These are phyloP conservation scores for Mechanitis mazaeus DNA, from an alignment of 2,888 invertebrate genomes.

Conservation along the genomic window DNA sequence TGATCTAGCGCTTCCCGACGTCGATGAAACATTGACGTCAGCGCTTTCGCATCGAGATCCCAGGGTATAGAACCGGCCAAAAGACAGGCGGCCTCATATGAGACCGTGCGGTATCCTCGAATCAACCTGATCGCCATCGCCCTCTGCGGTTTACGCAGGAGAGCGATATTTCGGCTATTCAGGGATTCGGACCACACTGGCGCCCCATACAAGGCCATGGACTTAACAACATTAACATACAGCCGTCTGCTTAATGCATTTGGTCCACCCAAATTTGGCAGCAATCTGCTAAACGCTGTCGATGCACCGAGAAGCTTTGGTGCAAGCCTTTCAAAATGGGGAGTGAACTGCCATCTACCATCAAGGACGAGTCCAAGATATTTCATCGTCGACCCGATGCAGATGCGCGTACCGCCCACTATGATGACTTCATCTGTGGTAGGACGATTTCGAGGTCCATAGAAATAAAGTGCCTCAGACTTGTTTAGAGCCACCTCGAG, in stretches of 20 bases:
- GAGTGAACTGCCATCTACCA: slow-evolving; percentile 19
- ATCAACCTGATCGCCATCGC: slow-evolving; percentile 13
- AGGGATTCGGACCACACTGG: slow-evolving; percentile 9
- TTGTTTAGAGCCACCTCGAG: slow-evolving; percentile 4
- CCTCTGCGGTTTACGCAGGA: background rate
- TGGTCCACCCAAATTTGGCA: slow-evolving; percentile 16
- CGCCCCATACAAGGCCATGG: slow-evolving; percentile 12
- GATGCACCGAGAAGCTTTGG: slow-evolving; percentile 12
- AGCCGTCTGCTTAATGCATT: slow-evolving; percentile 15
- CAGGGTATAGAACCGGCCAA: background rate
- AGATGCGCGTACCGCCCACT: slow-evolving; percentile 10
- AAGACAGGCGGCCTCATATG: background rate
- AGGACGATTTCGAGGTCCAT: slow-evolving; percentile 7
- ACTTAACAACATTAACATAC: slow-evolving; percentile 9
- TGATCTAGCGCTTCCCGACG: background rate
- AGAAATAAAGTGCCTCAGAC: slow-evolving; percentile 18
- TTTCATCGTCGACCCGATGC: slow-evolving; percentile 1
- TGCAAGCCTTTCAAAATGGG: slow-evolving; percentile 15
- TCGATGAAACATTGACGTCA: background rate
- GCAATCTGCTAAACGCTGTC: slow-evolving; percentile 17
- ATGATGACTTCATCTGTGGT: slow-evolving; percentile 15
- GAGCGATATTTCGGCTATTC: background rate
- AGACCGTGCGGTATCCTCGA: background rate
- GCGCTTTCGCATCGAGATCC: background rate
- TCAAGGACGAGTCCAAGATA: slow-evolving; percentile 13